phyloP scores from a whole-genome alignment of 2,113 vertebrate genomes.

The Istiophorus platypterus region DNA sequence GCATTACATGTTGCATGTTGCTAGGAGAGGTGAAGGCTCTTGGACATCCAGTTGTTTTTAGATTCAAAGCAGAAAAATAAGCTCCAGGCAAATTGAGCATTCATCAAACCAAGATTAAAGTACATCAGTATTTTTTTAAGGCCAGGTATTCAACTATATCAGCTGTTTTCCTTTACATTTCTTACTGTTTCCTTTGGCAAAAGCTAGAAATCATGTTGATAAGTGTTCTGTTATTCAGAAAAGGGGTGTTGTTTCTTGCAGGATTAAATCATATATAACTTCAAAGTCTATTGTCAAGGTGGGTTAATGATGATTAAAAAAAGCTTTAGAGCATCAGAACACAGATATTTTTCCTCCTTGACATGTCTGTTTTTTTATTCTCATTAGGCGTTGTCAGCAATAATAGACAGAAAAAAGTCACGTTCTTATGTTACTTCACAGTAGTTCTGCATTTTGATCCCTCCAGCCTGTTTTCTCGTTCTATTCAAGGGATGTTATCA shows the following conservation, averaged over 20 bases:
- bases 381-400: neutral
- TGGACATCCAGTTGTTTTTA: neutral
- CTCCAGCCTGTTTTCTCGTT: slow-evolving; percentile 1
- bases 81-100: neutral
- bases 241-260: neutral
- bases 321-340: neutral
- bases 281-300: neutral
- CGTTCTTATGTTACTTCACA: neutral
- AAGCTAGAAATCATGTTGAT: slow-evolving; percentile 15
- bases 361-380: neutral
- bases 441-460: neutral
- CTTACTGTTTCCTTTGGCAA: slow-evolving; percentile 11
- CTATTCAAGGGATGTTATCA: slow-evolving; percentile 14
- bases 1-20: neutral
- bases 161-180: neutral
- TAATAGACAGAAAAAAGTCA: neutral
- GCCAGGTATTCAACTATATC: neutral
- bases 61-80: neutral
- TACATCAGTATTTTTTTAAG: neutral
- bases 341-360: neutral
- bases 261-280: neutral
- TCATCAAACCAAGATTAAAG: slow-evolving; percentile 16
- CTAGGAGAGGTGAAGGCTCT: neutral
- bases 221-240: neutral
- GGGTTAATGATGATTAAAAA: slow-evolving; percentile 11